Conservation (phyloP, 2,797 vertebrate genomes). For the Lithobates pipiens region DNA sequence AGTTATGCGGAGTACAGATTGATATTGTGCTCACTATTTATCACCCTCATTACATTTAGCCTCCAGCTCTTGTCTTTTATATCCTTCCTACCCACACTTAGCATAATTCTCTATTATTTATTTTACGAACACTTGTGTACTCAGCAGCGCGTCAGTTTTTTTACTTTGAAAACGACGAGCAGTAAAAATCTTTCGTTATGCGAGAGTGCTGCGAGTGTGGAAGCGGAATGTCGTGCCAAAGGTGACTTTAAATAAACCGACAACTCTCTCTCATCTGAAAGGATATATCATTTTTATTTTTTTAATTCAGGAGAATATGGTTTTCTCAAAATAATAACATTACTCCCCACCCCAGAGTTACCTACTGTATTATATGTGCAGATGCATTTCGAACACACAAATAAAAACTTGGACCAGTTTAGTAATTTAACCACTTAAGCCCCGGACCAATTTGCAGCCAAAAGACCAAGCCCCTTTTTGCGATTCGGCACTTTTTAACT, state of each 20-base stretch:
- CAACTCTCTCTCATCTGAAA: neutral
- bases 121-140: conserved; percentile 45
- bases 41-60: conserved; percentile 60
- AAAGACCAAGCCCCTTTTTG: no score
- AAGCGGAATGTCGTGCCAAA: conserved; percentile 10
- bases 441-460: no score
- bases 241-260: conserved; percentile 25
- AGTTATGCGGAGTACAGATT: conserved; percentile 58
- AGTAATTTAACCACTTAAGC: no score
- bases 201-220: neutral
- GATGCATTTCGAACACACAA: no score
- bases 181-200: conserved; percentile 40
- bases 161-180: conserved; percentile 27
- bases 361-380: no score
- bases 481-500: no score
- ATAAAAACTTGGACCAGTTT: no score
- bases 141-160: conserved; percentile 32
- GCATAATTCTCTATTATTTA: conserved; percentile 61
- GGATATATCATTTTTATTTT: no score
- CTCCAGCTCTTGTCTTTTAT: conserved; percentile 53
- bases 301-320: no score
- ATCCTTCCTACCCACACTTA: conserved; percentile 51
- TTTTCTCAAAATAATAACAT: no score
- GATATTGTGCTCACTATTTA: conserved; percentile 60
- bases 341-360: no score